These are phyloP conservation scores for Gymnorhina tibicen DNA, from an alignment of 2,113 vertebrate species.

Conservation along the genomic window DNA sequence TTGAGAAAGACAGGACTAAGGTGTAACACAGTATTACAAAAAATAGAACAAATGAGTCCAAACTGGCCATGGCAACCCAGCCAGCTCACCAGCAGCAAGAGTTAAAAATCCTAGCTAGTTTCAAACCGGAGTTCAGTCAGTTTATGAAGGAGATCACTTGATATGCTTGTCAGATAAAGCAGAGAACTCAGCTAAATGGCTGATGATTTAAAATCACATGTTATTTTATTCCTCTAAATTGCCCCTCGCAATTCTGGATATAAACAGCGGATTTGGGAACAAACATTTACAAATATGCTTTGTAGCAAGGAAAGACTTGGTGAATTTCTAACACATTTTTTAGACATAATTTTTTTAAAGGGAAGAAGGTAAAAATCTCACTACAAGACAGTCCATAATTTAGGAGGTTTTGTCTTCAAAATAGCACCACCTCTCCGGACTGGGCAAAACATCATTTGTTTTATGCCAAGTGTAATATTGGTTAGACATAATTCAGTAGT, in stretches of 20 bases:
- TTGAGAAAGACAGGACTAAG: neutral
- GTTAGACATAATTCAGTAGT: neutral
- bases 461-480: neutral
- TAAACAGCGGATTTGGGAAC: neutral
- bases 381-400: neutral
- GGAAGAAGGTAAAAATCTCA: neutral
- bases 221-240: neutral
- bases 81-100: neutral
- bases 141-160: neutral
- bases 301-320: neutral
- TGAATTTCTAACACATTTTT: neutral
- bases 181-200: neutral
- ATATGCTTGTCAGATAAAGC: neutral
- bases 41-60: neutral
- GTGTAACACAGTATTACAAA: neutral
- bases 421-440: neutral
- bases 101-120: constrained; percentile 1
- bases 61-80: neutral
- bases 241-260: neutral
- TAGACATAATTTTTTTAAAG: neutral
- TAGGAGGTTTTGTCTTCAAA: neutral
- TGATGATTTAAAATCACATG: constrained; percentile 10
- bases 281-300: neutral
- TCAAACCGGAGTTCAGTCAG: neutral
- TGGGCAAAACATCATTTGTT: neutral